Conservation (phyloP, 2,113 vertebrate genomes). For the Sturnira hondurensis region DNA sequence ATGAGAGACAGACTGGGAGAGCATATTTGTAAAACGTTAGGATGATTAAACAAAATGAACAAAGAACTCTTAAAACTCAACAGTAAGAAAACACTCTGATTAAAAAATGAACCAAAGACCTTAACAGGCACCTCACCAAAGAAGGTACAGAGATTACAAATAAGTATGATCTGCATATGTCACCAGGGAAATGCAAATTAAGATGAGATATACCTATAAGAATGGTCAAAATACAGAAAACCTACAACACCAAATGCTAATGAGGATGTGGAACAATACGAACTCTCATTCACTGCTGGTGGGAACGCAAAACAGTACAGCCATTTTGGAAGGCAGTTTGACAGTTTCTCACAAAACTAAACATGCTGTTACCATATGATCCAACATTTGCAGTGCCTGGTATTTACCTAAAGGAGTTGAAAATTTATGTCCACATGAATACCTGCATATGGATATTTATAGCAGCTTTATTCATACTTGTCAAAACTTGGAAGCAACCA, state of each 20-base stretch:
- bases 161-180: neutral
- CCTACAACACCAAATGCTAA: neutral
- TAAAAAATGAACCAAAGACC: too few species aligned
- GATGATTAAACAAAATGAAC: neutral
- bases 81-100: neutral
- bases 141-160: too few species aligned
- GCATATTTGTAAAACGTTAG: neutral
- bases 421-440: neutral
- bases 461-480: neutral
- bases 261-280: neutral
- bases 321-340: neutral
- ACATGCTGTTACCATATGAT: neutral
- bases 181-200: neutral
- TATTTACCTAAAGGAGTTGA: neutral
- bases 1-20: neutral
- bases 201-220: neutral
- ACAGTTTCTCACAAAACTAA: neutral
- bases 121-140: too few species aligned
- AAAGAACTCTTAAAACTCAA: neutral
- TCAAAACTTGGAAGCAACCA: neutral
- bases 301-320: neutral
- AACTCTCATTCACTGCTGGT: neutral
- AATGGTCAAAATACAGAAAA: neutral
- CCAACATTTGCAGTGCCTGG: neutral
- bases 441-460: neutral